Base-by-base conservation (phyloP, 2,113 vertebrate species). In the Brienomyrus brachyistius region DNA sequence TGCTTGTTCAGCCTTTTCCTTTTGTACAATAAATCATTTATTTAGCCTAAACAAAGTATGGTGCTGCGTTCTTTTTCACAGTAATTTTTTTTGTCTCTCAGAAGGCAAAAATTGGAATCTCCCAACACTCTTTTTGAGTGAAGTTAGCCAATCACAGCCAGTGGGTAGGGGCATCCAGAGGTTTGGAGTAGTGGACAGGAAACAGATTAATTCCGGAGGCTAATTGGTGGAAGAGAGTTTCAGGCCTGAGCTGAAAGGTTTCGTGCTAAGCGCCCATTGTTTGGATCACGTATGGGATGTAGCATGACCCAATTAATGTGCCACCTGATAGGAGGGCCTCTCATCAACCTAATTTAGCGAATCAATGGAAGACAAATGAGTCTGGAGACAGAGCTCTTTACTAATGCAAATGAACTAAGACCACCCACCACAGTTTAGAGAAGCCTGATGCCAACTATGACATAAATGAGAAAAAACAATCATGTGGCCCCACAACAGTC, bases 21-120 rank as follows among this genome's bases (percentile, higher is more conserved):
- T 97, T 97, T 97, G 95, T 97, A 97, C 96, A 97, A 97, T 97
- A 97, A 97, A 96, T 95, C 95, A 96, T 96, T 96, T 96, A 95
- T 96, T 96, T 96, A 96, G 96, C 95, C 95, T 96, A 95, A 90
- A 92, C 45, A 59, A 89, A 48, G 90, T 89, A 88, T 88, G 90
- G 70, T 82, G 90, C 89, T 87, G 59, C 90, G 86, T 50, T 87
- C 43, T 47, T 43, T 10, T 74, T 7, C 19, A 0, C 50, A 59
- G 82, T 89, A 19, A 23, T 62, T 77, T 50, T 62, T 56, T 77
- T 77, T 80, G 54, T 91, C 87, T 47, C 31, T 17, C 27, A 43
- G 59, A 21, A 84, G 43, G 82, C 45, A 84, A 48, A 5, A 17
- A 66, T 2, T 11, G 87, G 50, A 0, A 40, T n/a, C 27, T 77